Base-by-base conservation (phyloP, 2,113 vertebrate species). In the Dasyornis broadbenti region DNA sequence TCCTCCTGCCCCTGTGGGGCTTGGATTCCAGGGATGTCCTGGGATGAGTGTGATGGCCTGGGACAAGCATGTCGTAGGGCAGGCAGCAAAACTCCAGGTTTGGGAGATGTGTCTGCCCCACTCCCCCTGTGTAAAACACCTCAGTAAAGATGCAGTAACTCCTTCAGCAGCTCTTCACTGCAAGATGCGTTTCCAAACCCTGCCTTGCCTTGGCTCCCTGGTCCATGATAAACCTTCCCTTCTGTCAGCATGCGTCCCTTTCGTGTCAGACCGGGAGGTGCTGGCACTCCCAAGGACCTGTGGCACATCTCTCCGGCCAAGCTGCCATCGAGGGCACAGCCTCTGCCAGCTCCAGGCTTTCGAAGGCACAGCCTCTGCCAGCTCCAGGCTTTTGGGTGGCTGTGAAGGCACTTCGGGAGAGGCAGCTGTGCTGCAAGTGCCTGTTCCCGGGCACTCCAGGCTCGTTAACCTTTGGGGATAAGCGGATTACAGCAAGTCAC, bases 401-500 rank as follows among this genome's bases (percentile, higher is more conserved):
- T 31, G 15, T 6, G 8, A 19, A 61, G 61, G 40, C 28, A 35
- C 83, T 72, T n/a, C 3, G 39, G 73, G 69, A 73, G 87, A 57
- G 69, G 72, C 26, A 39, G 64, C 69, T 70, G 54, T 2, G 3
- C 92, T 85, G n/a, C 60, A 37, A 54, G 63, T 84, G 91, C 89
- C 86, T 39, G 75, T 86, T 95, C 68, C 72, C 0, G 13, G 65
- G 71, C 59, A 5, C 83, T 92, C 47, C 64, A 42, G 94, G 75
- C 95, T 96, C 49, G 1, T 94, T 96, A 96, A 95, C 96, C 95
- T 95, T 93, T 1, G 27, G 40, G 91, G 44, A 73, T 96, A 96
- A 96, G 96, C 95, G 95, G 96, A 96, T 96, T 96, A 91, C 65
- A 60, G 81, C 77, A 39, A 96, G 96, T 95, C 90, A 11, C 56